A percentile compares a stretch with the other conserved stretches of the same genome.
These are phyloP conservation scores for Paratrypauchen microcephalus DNA, from an alignment of 2,797 vertebrate genomes.

Conservation along the genomic window DNA sequence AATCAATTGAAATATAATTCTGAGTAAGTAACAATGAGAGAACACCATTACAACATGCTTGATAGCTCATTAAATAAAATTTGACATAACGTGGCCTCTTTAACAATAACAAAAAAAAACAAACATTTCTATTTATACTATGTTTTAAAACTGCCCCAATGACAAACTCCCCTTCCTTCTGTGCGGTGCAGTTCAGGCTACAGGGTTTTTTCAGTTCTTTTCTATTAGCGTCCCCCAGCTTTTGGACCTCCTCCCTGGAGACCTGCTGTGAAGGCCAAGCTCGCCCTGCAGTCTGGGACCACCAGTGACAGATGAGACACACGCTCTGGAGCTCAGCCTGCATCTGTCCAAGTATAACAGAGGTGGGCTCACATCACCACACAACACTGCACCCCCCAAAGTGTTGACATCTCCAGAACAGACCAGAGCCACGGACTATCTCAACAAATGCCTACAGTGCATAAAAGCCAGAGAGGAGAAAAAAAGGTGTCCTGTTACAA, in stretches of 20 bases:
- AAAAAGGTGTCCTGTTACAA: conserved; percentile 28
- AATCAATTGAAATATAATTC: too few relatives aligned
- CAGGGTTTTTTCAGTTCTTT: conserved; percentile 24
- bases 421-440: background rate
- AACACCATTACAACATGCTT: too few relatives aligned
- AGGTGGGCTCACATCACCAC: conserved; percentile 13
- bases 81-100: too few relatives aligned
- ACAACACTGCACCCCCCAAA: background rate
- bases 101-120: too few relatives aligned
- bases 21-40: too few relatives aligned
- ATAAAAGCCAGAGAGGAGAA: conserved; percentile 19
- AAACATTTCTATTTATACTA: too few relatives aligned
- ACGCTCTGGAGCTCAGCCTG: conserved; percentile 37
- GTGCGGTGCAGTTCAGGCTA: background rate
- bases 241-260: conserved; percentile 38
- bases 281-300: conserved; percentile 10
- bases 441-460: conserved; percentile 21
- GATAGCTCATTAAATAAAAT: too few relatives aligned
- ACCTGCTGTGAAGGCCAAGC: conserved; percentile 23
- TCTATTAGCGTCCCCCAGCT: conserved; percentile 63
- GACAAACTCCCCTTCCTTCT: background rate
- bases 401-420: conserved; percentile 34
- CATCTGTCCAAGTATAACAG: conserved; percentile 60
- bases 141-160: background rate
- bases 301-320: conserved; percentile 31